Conservation (phyloP, 2,113 vertebrate species). For the Gambusia affinis region DNA sequence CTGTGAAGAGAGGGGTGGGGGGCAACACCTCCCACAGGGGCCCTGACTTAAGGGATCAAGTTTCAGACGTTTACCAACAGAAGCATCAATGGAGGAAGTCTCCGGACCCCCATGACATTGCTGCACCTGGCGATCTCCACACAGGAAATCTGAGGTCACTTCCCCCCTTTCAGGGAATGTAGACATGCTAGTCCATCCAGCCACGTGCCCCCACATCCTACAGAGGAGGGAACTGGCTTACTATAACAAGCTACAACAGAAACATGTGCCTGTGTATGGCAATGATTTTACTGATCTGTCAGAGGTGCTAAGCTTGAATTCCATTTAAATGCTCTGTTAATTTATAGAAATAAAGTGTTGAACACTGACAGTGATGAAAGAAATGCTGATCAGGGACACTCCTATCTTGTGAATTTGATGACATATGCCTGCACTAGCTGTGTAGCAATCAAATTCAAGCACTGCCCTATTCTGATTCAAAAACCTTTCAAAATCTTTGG, state of each 20-base stretch:
- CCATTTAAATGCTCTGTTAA: slow-evolving; percentile 14
- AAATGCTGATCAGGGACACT: background rate
- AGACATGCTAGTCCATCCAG: slow-evolving; percentile 64
- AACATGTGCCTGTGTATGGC: background rate
- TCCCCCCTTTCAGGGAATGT: slow-evolving; percentile 67
- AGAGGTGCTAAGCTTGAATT: slow-evolving; percentile 15
- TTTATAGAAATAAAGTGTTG: background rate
- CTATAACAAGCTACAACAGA: background rate
- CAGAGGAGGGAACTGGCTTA: slow-evolving; percentile 12
- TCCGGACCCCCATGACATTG: slow-evolving; percentile 63
- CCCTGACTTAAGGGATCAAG: slow-evolving; percentile 61
- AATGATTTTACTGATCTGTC: background rate
- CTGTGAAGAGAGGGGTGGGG: slow-evolving; percentile 35
- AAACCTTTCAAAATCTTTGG: background rate
- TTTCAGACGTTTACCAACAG: slow-evolving; percentile 79
- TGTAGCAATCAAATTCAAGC: background rate
- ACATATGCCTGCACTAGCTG: slow-evolving; percentile 1
- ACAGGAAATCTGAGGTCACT: slow-evolving; percentile 79
- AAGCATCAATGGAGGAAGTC: slow-evolving; percentile 75
- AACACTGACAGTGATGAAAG: background rate
- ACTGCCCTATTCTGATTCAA: background rate
- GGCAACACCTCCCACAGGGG: slow-evolving; percentile 64
- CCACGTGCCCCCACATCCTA: slow-evolving; percentile 54
- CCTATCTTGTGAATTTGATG: background rate
- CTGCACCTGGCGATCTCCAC: slow-evolving; percentile 73